Base-by-base conservation (phyloP, 2,888 invertebrate species). In the Hirtodrosophila histrioides region DNA sequence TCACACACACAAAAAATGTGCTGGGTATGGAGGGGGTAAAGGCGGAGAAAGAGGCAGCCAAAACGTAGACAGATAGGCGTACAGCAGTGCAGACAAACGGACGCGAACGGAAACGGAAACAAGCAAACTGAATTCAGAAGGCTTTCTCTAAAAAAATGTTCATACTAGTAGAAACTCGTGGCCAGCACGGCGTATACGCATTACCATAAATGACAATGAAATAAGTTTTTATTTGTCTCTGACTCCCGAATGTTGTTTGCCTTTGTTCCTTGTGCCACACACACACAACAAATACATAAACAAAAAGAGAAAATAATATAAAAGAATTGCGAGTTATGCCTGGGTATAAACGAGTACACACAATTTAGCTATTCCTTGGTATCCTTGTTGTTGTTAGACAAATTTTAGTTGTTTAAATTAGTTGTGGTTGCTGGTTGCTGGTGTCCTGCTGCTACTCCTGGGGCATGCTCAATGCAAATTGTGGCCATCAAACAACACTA, bases 1-100 rank as follows among this genome's bases (percentile, higher is more conserved):
- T 17, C 35, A 29, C 39, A 10, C 11, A 11, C 24, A 51, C 12
- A 51, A 1, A 35, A 29, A 36, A 2, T 17, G 24, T 8, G 7
- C n/a, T 8, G 43, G 41, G 6, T 27, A 27, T 27, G 6, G 6
- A 3, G 27, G 27, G 27, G 27, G 27, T 1, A 27, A 27, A 27
- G 4, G 27, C 4, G 27, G 27, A 55, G 40, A 11, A 33, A 63
- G 31, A 56, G 46, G 36, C 50, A 39, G 46, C 60, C 63, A 48
- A 51, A 61, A 69, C 57, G 78, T 64, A 82, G 83, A 86, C 80
- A 83, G 69, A 83, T 70, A 83, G 86, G 71, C 81, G 61, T 58
- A 75, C 63, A 60, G 53, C 49, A 54, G 41, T 39, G 61, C 76
- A 74, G 66, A 70, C 71, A 72, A 69, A 75, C 61, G 65, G 69